Conservation (phyloP, 2,888 invertebrate species). For the Orthosia gothica region DNA sequence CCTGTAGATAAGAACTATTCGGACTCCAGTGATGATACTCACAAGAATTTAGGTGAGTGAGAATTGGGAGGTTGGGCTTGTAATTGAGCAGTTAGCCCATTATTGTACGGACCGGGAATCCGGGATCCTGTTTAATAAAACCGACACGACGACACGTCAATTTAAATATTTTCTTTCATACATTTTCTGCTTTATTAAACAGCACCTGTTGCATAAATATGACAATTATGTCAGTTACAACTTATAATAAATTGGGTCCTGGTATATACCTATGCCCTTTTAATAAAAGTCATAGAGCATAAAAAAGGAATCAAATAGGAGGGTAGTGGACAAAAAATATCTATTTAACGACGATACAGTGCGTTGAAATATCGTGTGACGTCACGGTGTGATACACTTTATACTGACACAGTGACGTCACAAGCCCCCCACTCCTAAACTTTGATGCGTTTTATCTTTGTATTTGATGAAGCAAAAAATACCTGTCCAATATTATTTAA, state of each 20-base stretch:
- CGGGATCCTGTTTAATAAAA: neutral
- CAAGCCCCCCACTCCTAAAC: too few species aligned
- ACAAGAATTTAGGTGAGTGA: constrained; percentile 86
- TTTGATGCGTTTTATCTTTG: too few species aligned
- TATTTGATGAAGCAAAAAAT: too few species aligned
- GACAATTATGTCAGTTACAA: neutral
- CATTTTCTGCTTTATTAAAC: neutral
- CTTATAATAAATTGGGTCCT: too few species aligned
- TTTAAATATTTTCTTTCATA: neutral
- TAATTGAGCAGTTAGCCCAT: neutral
- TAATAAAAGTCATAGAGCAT: neutral
- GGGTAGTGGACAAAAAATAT: too few species aligned
- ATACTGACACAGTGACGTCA: too few species aligned
- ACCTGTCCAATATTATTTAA: too few species aligned
- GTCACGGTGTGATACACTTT: too few species aligned
- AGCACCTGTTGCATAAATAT: neutral
- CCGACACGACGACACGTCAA: too few species aligned
- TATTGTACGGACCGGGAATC: neutral
- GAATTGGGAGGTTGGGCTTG: constrained; percentile 10
- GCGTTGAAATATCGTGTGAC: too few species aligned
- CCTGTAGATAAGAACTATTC: constrained; percentile 80
- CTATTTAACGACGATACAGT: too few species aligned
- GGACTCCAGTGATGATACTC: constrained; percentile 88
- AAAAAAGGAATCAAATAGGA: neutral
- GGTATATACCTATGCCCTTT: neutral